Base-by-base conservation (phyloP, 2,113 vertebrate species). In the Melanocharis versteri region DNA sequence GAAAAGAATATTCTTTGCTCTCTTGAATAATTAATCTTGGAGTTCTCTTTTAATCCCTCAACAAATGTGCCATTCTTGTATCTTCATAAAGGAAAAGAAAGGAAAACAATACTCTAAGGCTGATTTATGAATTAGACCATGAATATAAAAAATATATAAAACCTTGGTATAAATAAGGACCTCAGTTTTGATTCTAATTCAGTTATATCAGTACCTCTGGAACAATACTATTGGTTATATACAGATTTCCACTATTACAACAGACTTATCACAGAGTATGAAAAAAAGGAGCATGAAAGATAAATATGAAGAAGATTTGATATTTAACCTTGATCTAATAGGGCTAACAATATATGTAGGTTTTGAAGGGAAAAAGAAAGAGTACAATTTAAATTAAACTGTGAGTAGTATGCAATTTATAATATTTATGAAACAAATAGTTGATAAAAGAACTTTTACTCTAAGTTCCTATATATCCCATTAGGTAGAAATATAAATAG, bases 1-100 rank as follows among this genome's bases (percentile, higher is more conserved):
- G 83, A 64, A 93, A 78, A 82, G 28, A 81, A 75, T 90, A 75
- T 92, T 90, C 79, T 95, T 96, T 90, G 44, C 83, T 92, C 28
- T 92, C 31, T 71, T 96, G 72, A 96, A 97, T 95, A 93, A 94
- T 96, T 96, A 12, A 93, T 95, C 79, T 71, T 48, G 53, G 69
- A 78, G 47, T 81, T 94, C 83, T 93, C 85, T 83, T 96, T 96
- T 96, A 96, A 92, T 94, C 51, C 18, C 31, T 56, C 51, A 42
- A 93, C 90, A 94, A 81, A 89, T 64, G 37, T 94, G 88, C 53
- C 69, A 57, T 75, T 94, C 80, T 70, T 71, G 30, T 73, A 60
- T 87, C 64, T 82, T 90, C 83, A 48, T 83, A 86, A 90, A 83
- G 61, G 64, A 73, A 72, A 69, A 76, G 47, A 91, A 80, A 85